Evolutionary conservation across 2,113 vertebrate genomes (phyloP), one percentile per base, ranked within the genome.

Genomic region (Octodon degus): DNA sequence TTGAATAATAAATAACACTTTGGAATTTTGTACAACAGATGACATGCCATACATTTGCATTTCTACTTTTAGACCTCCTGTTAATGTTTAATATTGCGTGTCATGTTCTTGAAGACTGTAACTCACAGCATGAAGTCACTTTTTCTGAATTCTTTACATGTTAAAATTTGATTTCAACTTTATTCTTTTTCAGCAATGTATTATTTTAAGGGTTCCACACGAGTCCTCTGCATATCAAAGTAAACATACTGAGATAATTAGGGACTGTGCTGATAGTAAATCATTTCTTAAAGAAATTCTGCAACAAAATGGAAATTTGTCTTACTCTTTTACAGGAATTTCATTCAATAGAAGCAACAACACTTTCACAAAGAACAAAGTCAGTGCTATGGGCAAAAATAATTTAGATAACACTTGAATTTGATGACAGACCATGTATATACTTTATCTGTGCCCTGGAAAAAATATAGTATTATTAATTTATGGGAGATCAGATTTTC

Each of bases 1-100:
- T 50, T 58, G 34, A 97, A 40, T 95, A 77, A 95, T 84, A 97
- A 98, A 96, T 94, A n/a, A 83, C n/a, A 96, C 30, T 94, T 97
- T 97, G 88, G 63, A 1, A 24, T 62, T 58, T n/a, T 95, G 50
- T 50, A 70, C 10, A 72, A 53, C n/a, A 88, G 97, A 96, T 58
- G 58, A 34, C 43, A 84, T 25, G 72, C 10, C 10, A 83, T 7
- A 81, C 9, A 19, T 74, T 82, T 77, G 55, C 81, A 4, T 30
- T 81, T 95, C 19, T 86, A 68, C 5, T 70, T 68, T 87, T 94
- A 63, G 8, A 76, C 5, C 65, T 94, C 34, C 62, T 40, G 80
- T 14, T 37, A 62, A 37, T 3, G 77, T 90, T 93, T 96, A 88
- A n/a, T 55, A 58, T 60, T 79, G 3, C 32, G 88, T 55, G 30